Conservation (phyloP, 2,797 vertebrate species). For the Alfaro cultratus region DNA sequence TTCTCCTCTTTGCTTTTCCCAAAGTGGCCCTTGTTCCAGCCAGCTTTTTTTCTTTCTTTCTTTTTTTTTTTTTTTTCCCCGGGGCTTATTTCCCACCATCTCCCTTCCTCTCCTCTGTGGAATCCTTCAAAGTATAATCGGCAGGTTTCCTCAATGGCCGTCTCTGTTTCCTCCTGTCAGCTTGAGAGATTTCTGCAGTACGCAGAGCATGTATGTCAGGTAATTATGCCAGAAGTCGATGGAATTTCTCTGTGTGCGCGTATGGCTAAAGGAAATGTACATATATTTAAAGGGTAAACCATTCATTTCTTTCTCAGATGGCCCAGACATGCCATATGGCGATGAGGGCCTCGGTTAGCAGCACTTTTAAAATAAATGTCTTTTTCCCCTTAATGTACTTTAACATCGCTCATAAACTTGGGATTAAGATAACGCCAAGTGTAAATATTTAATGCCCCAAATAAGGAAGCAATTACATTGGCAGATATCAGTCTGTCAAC, state of each 20-base stretch:
- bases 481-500: slow-evolving; percentile 67
- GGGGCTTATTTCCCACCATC: slow-evolving; percentile 62
- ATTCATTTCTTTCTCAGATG: slow-evolving; percentile 61
- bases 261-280: slow-evolving; percentile 61
- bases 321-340: slow-evolving; percentile 74
- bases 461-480: slow-evolving; percentile 74
- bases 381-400: slow-evolving; percentile 67
- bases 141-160: slow-evolving; percentile 82
- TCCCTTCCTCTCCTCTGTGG: slow-evolving; percentile 68
- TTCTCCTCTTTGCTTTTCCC: slow-evolving; percentile 80
- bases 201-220: slow-evolving; percentile 73
- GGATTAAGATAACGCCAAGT: slow-evolving; percentile 63
- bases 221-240: slow-evolving; percentile 79
- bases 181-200: slow-evolving; percentile 80
- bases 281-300: slow-evolving; percentile 60
- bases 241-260: slow-evolving; percentile 78
- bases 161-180: slow-evolving; percentile 81
- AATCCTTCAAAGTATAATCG: slow-evolving; percentile 78
- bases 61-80: slow-evolving; percentile 51
- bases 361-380: slow-evolving; percentile 76
- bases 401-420: slow-evolving; percentile 69
- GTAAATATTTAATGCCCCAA: slow-evolving; percentile 75
- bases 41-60: slow-evolving; percentile 36
- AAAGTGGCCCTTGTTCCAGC: slow-evolving; percentile 53
- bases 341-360: slow-evolving; percentile 61